Evolutionary conservation across 2,113 vertebrate species (phyloP).

Genomic region (Daboia siamensis): DNA sequence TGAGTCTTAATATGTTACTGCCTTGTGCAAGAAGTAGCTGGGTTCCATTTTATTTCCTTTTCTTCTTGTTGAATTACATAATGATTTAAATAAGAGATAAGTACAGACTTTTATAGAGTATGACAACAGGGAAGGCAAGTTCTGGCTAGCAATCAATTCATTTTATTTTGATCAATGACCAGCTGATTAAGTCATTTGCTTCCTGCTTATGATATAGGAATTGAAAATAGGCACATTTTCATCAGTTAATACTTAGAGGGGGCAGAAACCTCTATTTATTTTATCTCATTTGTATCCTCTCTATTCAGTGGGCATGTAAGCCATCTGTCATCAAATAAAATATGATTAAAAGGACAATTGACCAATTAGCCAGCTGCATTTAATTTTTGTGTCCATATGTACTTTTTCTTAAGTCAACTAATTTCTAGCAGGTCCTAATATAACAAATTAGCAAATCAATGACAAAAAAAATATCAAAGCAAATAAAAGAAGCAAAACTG

Average conservation of each 20-base stretch:
- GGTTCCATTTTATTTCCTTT: constrained; percentile 1
- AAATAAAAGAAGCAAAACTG: background rate
- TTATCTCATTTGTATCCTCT: background rate
- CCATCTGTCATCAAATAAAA: background rate
- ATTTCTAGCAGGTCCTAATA: background rate
- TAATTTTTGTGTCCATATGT: background rate
- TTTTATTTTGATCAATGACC: background rate
- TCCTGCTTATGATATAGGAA: background rate
- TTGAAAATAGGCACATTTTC: background rate
- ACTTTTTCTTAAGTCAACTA: background rate
- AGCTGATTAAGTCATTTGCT: background rate
- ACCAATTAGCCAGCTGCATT: background rate
- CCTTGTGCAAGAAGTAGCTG: constrained; percentile 26
- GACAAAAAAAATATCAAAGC: background rate
- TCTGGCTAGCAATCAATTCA: background rate
- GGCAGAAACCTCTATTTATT: background rate
- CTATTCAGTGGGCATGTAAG: background rate
- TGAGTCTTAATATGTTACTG: constrained; percentile 14
- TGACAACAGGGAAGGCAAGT: background rate
- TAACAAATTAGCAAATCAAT: background rate
- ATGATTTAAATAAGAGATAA: constrained; percentile 43
- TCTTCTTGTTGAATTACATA: constrained; percentile 19
- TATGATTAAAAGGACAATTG: background rate
- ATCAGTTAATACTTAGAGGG: background rate
- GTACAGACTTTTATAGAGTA: background rate